A percentile compares a stretch with the other conserved stretches of the same genome.
Conservation (phyloP, 64 coral and sea anemone genomes). For the Stichodactyla mertensii region DNA sequence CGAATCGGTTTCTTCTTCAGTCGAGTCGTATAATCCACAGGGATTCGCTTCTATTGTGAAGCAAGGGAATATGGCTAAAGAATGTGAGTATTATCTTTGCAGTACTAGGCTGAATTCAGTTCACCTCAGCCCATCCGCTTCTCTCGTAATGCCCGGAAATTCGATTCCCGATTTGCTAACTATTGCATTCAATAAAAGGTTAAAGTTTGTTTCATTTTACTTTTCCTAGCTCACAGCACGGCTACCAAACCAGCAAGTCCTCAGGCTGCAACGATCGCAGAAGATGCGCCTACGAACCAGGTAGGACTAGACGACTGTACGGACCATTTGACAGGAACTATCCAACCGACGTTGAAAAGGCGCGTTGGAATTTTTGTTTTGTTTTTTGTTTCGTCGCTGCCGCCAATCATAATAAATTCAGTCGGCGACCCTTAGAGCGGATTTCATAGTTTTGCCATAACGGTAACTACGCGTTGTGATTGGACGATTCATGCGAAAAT, state of each 20-base stretch:
- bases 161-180: not conserved
- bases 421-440: too few relatives aligned
- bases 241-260: slow-evolving; percentile 29
- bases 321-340: not conserved
- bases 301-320: not conserved
- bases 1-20: slow-evolving; percentile 26
- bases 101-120: not conserved
- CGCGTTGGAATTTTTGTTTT: too few relatives aligned
- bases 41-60: slow-evolving; percentile 62
- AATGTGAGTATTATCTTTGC: slow-evolving; percentile 45
- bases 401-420: too few relatives aligned
- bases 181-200: not conserved
- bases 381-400: too few relatives aligned
- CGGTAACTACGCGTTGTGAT: too few relatives aligned
- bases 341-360: too few relatives aligned
- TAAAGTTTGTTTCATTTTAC: not conserved
- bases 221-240: slow-evolving; percentile 35
- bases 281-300: not conserved
- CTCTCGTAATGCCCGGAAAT: too few relatives aligned
- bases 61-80: slow-evolving; percentile 43
- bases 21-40: slow-evolving; percentile 72
- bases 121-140: too few relatives aligned
- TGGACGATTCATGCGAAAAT: too few relatives aligned
- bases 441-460: too few relatives aligned
- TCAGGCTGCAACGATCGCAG: slow-evolving; percentile 58